A percentile compares a stretch with the other conserved stretches of the same genome.
These are phyloP conservation scores for Helleia helle DNA, from an alignment of 2,888 invertebrate genomes.

Conservation along the genomic window DNA sequence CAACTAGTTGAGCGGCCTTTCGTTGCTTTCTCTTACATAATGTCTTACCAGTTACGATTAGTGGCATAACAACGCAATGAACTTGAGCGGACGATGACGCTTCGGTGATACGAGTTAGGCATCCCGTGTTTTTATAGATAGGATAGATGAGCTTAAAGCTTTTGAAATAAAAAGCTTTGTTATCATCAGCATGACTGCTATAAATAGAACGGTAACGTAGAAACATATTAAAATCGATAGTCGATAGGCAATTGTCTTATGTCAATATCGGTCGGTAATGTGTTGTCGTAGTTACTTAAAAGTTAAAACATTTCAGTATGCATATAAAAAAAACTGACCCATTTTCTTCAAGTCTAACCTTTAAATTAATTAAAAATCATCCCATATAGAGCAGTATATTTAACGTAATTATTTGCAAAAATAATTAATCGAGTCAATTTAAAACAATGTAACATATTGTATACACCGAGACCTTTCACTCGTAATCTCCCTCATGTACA, in stretches of 20 bases:
- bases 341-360: too few relatives aligned
- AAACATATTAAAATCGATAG: constrained; percentile 2
- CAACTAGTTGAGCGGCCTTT: constrained; percentile 60
- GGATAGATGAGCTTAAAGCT: too few relatives aligned
- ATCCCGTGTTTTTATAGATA: too few relatives aligned
- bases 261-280: too few relatives aligned
- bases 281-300: too few relatives aligned
- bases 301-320: too few relatives aligned
- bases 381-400: too few relatives aligned
- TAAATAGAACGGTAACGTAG: neutral
- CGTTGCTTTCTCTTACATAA: constrained; percentile 71
- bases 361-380: too few relatives aligned
- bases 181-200: constrained; percentile 2
- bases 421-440: neutral
- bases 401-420: too few relatives aligned
- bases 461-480: constrained; percentile 11
- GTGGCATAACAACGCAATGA: constrained; percentile 56
- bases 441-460: too few relatives aligned
- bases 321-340: too few relatives aligned
- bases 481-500: neutral
- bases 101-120: constrained; percentile 5
- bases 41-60: constrained; percentile 53
- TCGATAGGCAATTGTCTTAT: too few relatives aligned
- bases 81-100: constrained; percentile 51
- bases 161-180: neutral